Evolutionary conservation across 1,140 invertebrate species (phyloP), one percentile per base, ranked within the genome.

Genomic region (Atta texana): DNA sequence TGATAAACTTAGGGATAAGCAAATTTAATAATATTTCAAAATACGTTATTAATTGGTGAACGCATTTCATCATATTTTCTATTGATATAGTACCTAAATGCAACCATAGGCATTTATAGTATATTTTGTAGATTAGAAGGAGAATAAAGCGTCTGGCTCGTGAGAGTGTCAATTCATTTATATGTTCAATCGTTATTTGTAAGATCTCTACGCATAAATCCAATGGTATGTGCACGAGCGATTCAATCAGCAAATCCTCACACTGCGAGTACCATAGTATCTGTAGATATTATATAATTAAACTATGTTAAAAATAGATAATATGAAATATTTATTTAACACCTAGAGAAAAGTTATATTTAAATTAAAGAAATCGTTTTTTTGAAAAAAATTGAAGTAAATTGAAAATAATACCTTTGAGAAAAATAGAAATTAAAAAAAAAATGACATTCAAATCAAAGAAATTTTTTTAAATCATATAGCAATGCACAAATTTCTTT

Each of bases 141-240:
- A 84, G 53, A 10, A 93, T 34, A 12, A 92, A 72, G 34, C 89
- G 68, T 2, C 88, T 39, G 0, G 87, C 91, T 53, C 93, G 88
- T 34, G 88, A 34, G 75, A 91, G 92, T 59, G 93, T 82, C 3
- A 94, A 61, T 16, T 91, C 61, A 10, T 89, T 64, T 16, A 93
- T 77, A 34, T 88, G 93, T 34, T 91, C 92, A 61, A 84, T 88
- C 0, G 88, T 6, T 66, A 91, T 82, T 44, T 92, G 88, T 1
- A 94, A 21, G 14, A 95, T 88, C 57, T 95, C 94, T 5, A 87
- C 76, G 16, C 80, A 93, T 10, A 95, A 87, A 87, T 95, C 94
- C n/a, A 95, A 71, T 6, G 94, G 95, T 34, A 93, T 21, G 53
- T 94, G 85, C 0, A 93, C 39, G 3, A 95, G 59, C 2, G 92